Evolutionary conservation across 2,888 invertebrate species (phyloP).

Genomic region (Drosophila birchii): DNA sequence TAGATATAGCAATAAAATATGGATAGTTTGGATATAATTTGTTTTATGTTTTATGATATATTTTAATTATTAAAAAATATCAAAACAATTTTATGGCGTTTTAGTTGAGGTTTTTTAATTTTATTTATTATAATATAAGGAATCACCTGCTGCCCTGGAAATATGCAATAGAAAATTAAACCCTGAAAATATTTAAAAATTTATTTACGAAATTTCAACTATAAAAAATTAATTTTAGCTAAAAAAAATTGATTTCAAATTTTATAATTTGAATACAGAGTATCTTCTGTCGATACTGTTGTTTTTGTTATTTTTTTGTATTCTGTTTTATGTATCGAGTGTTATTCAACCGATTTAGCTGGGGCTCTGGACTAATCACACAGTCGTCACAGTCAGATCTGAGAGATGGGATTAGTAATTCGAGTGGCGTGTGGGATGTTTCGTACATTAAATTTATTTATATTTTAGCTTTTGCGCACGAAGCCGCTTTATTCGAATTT

Average conservation of each 20-base stretch:
- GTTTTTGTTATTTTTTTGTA: conserved; percentile 1
- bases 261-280: background rate
- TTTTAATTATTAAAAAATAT: too few species aligned
- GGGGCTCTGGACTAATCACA: conserved; percentile 18
- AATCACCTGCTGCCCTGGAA: too few species aligned
- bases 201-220: too few species aligned
- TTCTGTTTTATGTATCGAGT: conserved; percentile 12
- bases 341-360: conserved; percentile 66
- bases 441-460: conserved; percentile 8
- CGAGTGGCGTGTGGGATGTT: background rate
- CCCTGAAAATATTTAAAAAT: too few species aligned
- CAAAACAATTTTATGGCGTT: too few species aligned
- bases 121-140: too few species aligned
- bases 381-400: conserved; percentile 14
- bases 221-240: background rate
- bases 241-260: too few species aligned
- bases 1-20: background rate
- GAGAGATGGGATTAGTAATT: conserved; percentile 8
- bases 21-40: too few species aligned
- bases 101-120: too few species aligned
- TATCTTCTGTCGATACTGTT: background rate
- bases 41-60: too few species aligned
- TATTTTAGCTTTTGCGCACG: conserved; percentile 4
- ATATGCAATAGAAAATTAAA: too few species aligned
- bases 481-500: conserved; percentile 10